Evolutionary conservation across 1,140 invertebrate species (phyloP).

Genomic region (Diuraphis noxia): DNA sequence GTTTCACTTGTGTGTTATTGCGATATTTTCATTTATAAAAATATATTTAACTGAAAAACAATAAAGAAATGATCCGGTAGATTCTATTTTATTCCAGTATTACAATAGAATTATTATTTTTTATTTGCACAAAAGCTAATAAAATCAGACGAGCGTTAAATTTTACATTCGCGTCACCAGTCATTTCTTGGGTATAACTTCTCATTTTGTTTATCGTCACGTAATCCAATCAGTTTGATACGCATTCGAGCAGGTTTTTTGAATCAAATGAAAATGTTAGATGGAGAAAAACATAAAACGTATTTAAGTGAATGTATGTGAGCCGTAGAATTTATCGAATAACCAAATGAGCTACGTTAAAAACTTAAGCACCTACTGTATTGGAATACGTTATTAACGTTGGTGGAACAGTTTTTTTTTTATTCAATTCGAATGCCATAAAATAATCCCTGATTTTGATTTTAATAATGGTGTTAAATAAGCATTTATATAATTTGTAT

Average conservation of each 20-base stretch:
- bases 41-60: neutral
- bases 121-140: neutral
- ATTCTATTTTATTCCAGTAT: neutral
- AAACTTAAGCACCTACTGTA: neutral
- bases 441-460: neutral
- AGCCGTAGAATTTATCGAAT: neutral
- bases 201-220: neutral
- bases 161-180: neutral
- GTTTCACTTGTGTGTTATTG: neutral
- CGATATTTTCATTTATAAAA: neutral
- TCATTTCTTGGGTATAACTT: neutral
- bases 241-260: neutral
- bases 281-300: neutral
- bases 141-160: neutral
- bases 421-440: neutral
- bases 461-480: neutral
- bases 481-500: neutral
- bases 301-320: neutral
- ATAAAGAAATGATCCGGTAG: neutral
- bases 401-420: neutral
- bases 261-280: neutral
- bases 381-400: neutral
- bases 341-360: neutral
- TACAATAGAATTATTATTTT: neutral
- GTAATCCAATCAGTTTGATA: slow-evolving; percentile 13